Evolutionary conservation across 2,113 vertebrate species (phyloP), one percentile per base, ranked within the genome.

Genomic region (Clupea harengus): DNA sequence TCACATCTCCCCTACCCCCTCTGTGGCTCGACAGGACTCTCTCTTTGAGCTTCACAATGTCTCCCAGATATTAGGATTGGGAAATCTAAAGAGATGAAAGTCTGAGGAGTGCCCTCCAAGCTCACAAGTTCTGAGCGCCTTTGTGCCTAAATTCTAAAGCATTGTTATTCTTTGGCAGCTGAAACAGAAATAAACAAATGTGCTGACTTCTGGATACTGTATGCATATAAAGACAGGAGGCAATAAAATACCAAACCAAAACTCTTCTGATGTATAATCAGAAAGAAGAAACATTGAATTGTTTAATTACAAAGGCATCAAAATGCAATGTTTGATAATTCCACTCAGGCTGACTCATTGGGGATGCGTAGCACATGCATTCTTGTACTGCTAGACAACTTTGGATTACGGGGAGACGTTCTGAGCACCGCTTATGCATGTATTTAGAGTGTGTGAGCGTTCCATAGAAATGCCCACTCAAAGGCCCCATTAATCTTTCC

Each of bases 401-500:
- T 72, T 28, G 64, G 64, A 32, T 25, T 28, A 72, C 3, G 50
- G 50, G 15, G 17, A 17, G 50, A 52, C 17, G n/a, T 15, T 52
- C 15, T 52, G 50, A 52, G 15, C 67, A 67, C 28, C 10, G 15
- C 25, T 39, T 75, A 0, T 75, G 67, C 67, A 75, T 39, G 28
- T 75, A 39, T 75, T 75, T 75, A 75, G 10, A 75, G 67, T 39
- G 13, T 11, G 67, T 17, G 82, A 50, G 39, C 82, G 25, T 39
- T 45, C 39, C n/a, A 78, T 78, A 57, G n/a, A 15, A 45, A 60
- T 47, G 39, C 84, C 28, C 45, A 17, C 44, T 60, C 67, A 13
- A 15, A 52, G 39, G 82, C 8, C 32, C 72, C 80, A 60, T 81
- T 83, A 47, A 81, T 87, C 86, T 84, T 67, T 83, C 83, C 64